phyloP scores from a whole-genome alignment of 2,113 vertebrate species.

The Arothron firmamentum region DNA sequence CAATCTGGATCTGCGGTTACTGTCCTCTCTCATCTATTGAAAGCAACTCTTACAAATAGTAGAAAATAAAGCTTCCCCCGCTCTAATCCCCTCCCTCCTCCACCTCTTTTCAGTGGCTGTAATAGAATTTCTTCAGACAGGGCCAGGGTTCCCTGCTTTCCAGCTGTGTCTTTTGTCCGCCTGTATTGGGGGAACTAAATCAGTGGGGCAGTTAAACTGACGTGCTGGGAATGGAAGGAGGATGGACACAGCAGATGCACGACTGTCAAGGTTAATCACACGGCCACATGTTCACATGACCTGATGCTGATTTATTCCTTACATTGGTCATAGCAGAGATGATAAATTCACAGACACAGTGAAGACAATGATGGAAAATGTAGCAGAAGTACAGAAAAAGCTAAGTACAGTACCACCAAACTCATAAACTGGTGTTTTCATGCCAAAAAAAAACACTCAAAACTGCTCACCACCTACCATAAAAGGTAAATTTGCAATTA shows the following conservation, averaged over 20 bases:
- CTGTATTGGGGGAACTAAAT: slow-evolving; percentile 39
- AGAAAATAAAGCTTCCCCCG: slow-evolving; percentile 16
- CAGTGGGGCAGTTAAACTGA: slow-evolving; percentile 42
- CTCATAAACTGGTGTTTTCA: no score
- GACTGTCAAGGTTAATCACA: slow-evolving; percentile 7
- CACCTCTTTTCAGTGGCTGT: slow-evolving; percentile 37
- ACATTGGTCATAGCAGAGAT: not conserved
- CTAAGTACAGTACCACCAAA: no score
- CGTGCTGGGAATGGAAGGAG: not conserved
- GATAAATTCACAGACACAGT: not conserved
- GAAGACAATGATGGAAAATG: not conserved
- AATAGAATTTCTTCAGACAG: slow-evolving; percentile 43
- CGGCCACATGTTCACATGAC: not conserved
- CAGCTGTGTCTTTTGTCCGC: slow-evolving; percentile 45
- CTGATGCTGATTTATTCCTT: slow-evolving; percentile 2
- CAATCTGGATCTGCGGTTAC: slow-evolving; percentile 1
- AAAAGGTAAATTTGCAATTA: no score
- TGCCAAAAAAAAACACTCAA: no score
- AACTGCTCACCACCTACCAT: no score
- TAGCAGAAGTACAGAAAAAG: not conserved
- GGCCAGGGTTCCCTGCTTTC: slow-evolving; percentile 26
- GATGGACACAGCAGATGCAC: slow-evolving; percentile 17
- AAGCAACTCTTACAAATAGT: slow-evolving; percentile 11
- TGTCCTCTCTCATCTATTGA: slow-evolving; percentile 4
- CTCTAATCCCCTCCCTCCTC: slow-evolving; percentile 10